Conservation (phyloP, 2,797 vertebrate genomes). For the Philypnodon macrostomus region DNA sequence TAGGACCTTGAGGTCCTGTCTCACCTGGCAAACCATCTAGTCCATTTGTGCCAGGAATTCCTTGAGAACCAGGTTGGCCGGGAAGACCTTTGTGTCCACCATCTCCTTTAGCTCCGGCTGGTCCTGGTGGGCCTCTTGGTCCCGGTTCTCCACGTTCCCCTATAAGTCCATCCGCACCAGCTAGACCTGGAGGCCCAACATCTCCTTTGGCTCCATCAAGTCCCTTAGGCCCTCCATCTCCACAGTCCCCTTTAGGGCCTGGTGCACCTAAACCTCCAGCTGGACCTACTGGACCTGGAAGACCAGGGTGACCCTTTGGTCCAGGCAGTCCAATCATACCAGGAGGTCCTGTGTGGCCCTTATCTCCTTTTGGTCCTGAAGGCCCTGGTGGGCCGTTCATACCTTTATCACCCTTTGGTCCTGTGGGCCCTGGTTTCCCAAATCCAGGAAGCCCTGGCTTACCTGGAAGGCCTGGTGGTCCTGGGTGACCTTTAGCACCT, state of each 20-base stretch:
- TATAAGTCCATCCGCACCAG: slow-evolving; percentile 88
- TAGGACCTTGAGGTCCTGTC: slow-evolving; percentile 87
- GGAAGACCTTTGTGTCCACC: slow-evolving; percentile 86
- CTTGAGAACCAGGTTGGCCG: slow-evolving; percentile 81
- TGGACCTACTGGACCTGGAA: slow-evolving; percentile 83
- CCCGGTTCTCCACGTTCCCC: slow-evolving; percentile 89
- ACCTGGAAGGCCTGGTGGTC: slow-evolving; percentile 88
- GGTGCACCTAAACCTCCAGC: slow-evolving; percentile 84
- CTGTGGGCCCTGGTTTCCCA: slow-evolving; percentile 90
- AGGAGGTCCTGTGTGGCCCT: slow-evolving; percentile 84
- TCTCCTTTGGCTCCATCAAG: slow-evolving; percentile 86
- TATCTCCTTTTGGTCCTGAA: slow-evolving; percentile 88
- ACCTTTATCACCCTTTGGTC: slow-evolving; percentile 91
- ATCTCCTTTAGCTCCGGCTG: slow-evolving; percentile 87
- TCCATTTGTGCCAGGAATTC: slow-evolving; percentile 86
- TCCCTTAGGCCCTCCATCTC: slow-evolving; percentile 84
- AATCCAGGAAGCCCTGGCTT: slow-evolving; percentile 90
- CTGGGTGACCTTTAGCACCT: slow-evolving; percentile 90
- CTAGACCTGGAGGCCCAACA: slow-evolving; percentile 83
- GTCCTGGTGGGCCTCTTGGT: slow-evolving; percentile 84
- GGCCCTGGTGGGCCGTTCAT: slow-evolving; percentile 81
- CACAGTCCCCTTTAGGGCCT: slow-evolving; percentile 89
- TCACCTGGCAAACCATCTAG: slow-evolving; percentile 84
- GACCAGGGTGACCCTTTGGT: slow-evolving; percentile 82
- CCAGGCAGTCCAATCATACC: slow-evolving; percentile 86